Evolutionary conservation across 2,113 vertebrate species (phyloP).

Genomic region (Alaudala cheleensis): DNA sequence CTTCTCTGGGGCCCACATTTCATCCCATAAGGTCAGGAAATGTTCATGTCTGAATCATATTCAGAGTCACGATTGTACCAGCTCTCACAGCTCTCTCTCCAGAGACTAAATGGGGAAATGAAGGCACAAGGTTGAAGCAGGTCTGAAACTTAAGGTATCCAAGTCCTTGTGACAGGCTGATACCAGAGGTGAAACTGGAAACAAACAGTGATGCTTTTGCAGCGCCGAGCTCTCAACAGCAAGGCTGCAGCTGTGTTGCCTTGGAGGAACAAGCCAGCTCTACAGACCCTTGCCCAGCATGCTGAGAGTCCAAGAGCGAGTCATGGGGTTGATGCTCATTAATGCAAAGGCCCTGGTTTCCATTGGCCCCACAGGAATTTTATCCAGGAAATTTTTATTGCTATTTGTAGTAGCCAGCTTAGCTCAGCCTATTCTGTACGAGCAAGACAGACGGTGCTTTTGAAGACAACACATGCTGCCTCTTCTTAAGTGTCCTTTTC

Average conservation of each 20-base stretch:
- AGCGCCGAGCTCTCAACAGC: not conserved
- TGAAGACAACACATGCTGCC: conserved; percentile 1
- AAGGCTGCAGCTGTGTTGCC: not conserved
- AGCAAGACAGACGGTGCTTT: conserved; percentile 1
- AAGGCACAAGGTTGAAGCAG: not conserved
- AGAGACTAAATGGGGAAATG: not conserved
- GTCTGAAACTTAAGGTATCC: not conserved
- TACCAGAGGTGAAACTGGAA: not conserved
- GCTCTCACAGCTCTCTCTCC: not conserved
- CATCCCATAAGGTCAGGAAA: not conserved
- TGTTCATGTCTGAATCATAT: not conserved
- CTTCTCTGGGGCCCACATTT: not conserved
- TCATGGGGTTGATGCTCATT: not conserved
- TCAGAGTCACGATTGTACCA: not conserved
- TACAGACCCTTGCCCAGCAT: not conserved
- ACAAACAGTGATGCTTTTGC: not conserved
- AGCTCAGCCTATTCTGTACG: not conserved
- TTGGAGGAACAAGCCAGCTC: not conserved
- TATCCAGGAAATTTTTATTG: not conserved
- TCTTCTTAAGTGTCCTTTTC: conserved; percentile 24
- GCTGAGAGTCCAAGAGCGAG: not conserved
- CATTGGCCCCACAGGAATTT: not conserved
- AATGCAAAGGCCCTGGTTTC: not conserved
- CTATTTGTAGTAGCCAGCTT: not conserved
- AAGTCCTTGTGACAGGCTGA: not conserved